Conservation (phyloP, 2,113 vertebrate species). For the Oxyura jamaicensis region DNA sequence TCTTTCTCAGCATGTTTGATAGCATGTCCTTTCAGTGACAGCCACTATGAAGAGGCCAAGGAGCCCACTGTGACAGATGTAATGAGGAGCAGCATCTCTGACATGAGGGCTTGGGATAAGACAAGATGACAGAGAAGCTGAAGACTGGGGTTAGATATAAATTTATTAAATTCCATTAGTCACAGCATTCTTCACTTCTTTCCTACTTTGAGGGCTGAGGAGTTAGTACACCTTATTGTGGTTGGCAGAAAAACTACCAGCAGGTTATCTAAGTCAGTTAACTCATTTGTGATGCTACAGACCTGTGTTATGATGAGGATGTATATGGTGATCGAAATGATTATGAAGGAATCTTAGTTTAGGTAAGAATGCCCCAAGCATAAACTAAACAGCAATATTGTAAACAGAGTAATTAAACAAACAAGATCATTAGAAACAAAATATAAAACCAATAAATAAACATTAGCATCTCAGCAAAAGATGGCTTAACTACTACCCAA, state of each 20-base stretch:
- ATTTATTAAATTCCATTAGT: conserved; percentile 36
- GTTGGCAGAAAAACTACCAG: not conserved
- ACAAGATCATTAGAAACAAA: not conserved
- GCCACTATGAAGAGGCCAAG: not conserved
- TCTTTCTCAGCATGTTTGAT: not conserved
- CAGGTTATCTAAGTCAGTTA: not conserved
- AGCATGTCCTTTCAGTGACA: not conserved
- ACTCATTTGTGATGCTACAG: not conserved
- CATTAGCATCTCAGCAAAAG: not conserved
- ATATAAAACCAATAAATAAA: not conserved
- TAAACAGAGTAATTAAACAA: not conserved
- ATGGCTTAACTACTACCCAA: not conserved
- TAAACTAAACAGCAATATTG: not conserved
- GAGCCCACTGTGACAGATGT: not conserved
- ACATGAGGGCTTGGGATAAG: not conserved
- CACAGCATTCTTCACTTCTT: not conserved
- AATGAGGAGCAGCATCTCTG: conserved; percentile 1
- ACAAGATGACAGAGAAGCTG: not conserved
- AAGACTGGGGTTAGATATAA: conserved; percentile 13
- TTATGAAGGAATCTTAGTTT: not conserved
- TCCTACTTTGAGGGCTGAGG: not conserved
- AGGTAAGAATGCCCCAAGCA: not conserved
- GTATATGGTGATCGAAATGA: not conserved
- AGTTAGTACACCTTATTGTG: not conserved
- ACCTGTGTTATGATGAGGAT: not conserved